phyloP scores from a whole-genome alignment of 2,888 invertebrate species.

The Cerastoderma edule region DNA sequence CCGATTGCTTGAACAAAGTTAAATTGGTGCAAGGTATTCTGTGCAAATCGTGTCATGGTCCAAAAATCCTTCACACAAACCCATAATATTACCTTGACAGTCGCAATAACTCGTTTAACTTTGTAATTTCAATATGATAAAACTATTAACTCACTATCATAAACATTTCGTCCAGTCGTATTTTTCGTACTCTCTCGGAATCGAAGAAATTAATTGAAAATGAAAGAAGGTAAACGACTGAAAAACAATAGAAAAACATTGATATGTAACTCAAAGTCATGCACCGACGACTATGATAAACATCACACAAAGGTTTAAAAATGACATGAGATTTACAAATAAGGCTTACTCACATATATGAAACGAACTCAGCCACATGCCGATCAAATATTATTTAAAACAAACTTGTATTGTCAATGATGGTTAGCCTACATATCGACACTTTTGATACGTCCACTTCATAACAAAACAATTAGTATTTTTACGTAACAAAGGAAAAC shows the following conservation, averaged over 20 bases:
- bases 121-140: background rate
- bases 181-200: conserved; percentile 79
- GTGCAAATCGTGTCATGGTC: background rate
- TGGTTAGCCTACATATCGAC: too few relatives aligned
- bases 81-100: background rate
- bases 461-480: too few relatives aligned
- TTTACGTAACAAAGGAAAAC: too few relatives aligned
- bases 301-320: too few relatives aligned
- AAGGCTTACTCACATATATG: too few relatives aligned
- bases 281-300: too few relatives aligned
- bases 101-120: background rate
- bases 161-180: conserved; percentile 85
- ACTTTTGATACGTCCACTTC: too few relatives aligned
- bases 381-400: too few relatives aligned
- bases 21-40: background rate
- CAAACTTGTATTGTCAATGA: too few relatives aligned
- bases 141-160: conserved; percentile 84
- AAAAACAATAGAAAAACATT: conserved; percentile 45
- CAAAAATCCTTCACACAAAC: background rate
- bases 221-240: conserved; percentile 85
- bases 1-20: background rate
- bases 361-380: too few relatives aligned
- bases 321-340: too few relatives aligned
- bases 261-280: too few relatives aligned
- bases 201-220: conserved; percentile 83